These are phyloP conservation scores for Gryon sp. DNA, from an alignment of 1,140 invertebrate genomes.

Conservation along the genomic window DNA sequence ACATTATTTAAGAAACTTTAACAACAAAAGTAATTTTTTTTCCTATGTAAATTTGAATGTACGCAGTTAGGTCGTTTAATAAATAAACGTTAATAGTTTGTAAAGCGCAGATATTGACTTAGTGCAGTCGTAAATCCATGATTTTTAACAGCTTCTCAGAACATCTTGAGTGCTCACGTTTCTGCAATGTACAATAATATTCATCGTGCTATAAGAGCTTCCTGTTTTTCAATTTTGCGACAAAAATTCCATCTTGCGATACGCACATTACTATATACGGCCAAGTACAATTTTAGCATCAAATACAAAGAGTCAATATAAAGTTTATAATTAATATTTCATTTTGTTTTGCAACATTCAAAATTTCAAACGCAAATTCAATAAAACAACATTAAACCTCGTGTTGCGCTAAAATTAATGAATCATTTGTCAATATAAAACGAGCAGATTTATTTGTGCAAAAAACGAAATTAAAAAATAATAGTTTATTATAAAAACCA, in stretches of 20 bases:
- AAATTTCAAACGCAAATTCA: too few relatives aligned
- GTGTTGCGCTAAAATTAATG: too few relatives aligned
- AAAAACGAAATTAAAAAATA: slow-evolving; percentile 31
- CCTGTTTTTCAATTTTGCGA: slow-evolving; percentile 33
- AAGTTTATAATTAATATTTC: too few relatives aligned
- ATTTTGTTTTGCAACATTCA: too few relatives aligned
- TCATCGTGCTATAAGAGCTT: slow-evolving; percentile 27
- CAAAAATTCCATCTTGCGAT: slow-evolving; percentile 22
- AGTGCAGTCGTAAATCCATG: slow-evolving; percentile 26
- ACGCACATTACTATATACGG: slow-evolving; percentile 32
- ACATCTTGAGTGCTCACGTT: slow-evolving; percentile 23
- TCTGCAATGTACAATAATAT: slow-evolving; percentile 36
- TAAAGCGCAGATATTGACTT: slow-evolving; percentile 27
- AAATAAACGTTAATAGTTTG: slow-evolving; percentile 23
- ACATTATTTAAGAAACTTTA: not conserved
- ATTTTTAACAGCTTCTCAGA: slow-evolving; percentile 31
- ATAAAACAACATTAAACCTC: too few relatives aligned
- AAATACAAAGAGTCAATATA: too few relatives aligned
- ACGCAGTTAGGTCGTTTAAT: slow-evolving; percentile 3
- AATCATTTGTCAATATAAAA: slow-evolving; percentile 31
- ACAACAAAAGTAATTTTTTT: slow-evolving; percentile 1
- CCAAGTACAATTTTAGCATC: too few relatives aligned
- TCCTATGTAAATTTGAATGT: slow-evolving; percentile 16
- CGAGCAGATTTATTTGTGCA: not conserved
- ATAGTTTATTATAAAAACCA: slow-evolving; percentile 24